Conservation (phyloP, 2,113 vertebrate species). For the Pluvianellus socialis region DNA sequence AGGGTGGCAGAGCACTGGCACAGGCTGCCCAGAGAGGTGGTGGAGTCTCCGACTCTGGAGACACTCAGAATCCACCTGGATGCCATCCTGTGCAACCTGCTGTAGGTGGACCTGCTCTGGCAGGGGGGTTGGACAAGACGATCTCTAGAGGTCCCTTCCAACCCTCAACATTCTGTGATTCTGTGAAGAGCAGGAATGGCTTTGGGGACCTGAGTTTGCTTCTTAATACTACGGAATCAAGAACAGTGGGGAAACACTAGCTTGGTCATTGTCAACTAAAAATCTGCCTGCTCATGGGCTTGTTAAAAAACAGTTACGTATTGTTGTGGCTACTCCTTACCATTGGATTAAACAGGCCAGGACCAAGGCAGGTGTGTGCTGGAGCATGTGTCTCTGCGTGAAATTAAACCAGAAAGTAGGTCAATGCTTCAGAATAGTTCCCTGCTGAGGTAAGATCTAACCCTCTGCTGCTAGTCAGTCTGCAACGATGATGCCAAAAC, state of each 20-base stretch:
- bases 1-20: no score
- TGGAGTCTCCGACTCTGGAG: no score
- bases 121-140: no score
- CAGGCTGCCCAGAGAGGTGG: no score
- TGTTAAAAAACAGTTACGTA: not conserved
- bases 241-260: not conserved
- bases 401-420: not conserved
- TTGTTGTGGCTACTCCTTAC: not conserved
- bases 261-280: not conserved
- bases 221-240: not conserved
- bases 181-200: not conserved
- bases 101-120: no score
- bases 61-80: no score
- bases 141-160: no score
- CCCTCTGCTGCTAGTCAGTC: not conserved
- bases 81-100: no score
- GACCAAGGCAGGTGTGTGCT: not conserved
- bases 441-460: not conserved
- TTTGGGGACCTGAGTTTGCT: not conserved
- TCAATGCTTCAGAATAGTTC: not conserved
- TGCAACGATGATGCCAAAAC: not conserved
- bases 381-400: not conserved
- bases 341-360: not conserved
- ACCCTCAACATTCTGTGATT: no score
- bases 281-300: not conserved